These are phyloP conservation scores for Zeuzera pyrina DNA, from an alignment of 2,888 invertebrate species.

Conservation along the genomic window DNA sequence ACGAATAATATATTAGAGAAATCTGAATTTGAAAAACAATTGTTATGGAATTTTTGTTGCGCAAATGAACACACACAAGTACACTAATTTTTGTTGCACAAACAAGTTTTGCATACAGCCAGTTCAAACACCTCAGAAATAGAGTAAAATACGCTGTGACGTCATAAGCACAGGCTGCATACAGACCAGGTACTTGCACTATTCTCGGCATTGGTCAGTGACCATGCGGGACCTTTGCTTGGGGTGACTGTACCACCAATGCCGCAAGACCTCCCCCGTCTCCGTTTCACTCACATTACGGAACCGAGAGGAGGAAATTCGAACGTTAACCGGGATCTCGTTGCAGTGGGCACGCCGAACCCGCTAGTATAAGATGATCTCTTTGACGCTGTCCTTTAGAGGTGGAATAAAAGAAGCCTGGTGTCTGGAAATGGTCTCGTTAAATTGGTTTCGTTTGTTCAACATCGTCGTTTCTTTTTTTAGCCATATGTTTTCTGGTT, in stretches of 20 bases:
- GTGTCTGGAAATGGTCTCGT: constrained; percentile 12
- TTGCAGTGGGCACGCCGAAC: no score
- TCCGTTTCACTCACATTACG: constrained; percentile 12
- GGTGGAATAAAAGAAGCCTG: constrained; percentile 38
- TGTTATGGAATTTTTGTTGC: no score
- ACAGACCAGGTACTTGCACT: constrained; percentile 19
- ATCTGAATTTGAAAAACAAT: no score
- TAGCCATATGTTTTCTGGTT: constrained; percentile 63
- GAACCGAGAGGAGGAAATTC: constrained; percentile 19
- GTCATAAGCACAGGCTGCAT: constrained; percentile 27
- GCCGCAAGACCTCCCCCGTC: constrained; percentile 25
- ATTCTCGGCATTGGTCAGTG: constrained; percentile 67
- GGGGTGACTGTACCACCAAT: constrained; percentile 64
- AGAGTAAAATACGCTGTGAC: constrained; percentile 28
- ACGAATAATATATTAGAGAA: no score
- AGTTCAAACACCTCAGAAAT: constrained; percentile 14
- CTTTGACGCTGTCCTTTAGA: no score
- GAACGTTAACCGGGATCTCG: no score
- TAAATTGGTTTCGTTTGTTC: constrained; percentile 1
- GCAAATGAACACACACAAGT: no score
- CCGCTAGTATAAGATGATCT: no score
- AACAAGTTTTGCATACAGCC: constrained; percentile 33
- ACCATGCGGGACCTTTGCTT: constrained; percentile 63
- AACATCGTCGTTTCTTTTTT: constrained; percentile 24
- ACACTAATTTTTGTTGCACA: no score